Evolutionary conservation across 2,113 vertebrate genomes (phyloP).

Genomic region (Gasterosteus aculeatus): DNA sequence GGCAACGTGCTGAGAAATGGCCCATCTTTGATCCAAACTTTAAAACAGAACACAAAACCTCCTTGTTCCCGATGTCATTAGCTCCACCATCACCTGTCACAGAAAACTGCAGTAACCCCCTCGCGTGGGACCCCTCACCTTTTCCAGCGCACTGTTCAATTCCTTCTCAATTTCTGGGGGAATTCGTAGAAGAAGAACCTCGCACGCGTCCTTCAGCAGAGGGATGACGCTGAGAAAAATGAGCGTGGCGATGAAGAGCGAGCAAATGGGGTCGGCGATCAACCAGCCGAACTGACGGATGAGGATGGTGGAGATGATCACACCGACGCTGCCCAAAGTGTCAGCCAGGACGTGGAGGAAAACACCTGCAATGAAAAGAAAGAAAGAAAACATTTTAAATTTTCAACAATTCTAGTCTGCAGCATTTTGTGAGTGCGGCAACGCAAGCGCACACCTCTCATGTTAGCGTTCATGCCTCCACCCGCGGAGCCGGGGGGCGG

Average conservation of each 20-base stretch:
- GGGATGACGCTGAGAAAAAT: conserved; percentile 98
- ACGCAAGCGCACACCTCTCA: conserved; percentile 86
- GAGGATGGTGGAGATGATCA: conserved; percentile 95
- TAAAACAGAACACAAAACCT: neutral
- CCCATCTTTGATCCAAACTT: neutral
- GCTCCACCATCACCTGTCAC: neutral
- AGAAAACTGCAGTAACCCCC: neutral
- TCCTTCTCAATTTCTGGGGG: conserved; percentile 92
- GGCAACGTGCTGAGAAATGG: too few relatives aligned
- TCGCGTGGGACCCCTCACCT: conserved; percentile 78
- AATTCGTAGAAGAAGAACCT: conserved; percentile 90
- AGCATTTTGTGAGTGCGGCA: neutral
- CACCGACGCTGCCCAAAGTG: conserved; percentile 95
- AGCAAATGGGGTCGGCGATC: conserved; percentile 96
- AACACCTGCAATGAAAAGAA: conserved; percentile 82
- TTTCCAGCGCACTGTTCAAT: conserved; percentile 90
- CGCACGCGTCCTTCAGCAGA: conserved; percentile 93
- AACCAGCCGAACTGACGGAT: conserved; percentile 99
- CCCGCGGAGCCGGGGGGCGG: conserved; percentile 83
- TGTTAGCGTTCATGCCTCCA: conserved; percentile 97
- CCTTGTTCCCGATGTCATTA: too few relatives aligned
- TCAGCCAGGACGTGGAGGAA: conserved; percentile 97
- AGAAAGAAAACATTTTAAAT: neutral
- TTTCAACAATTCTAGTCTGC: too few relatives aligned
- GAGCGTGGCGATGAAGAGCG: conserved; percentile 93